phyloP scores from a whole-genome alignment of 2,888 invertebrate genomes.

The Keiferia lycopersicella region DNA sequence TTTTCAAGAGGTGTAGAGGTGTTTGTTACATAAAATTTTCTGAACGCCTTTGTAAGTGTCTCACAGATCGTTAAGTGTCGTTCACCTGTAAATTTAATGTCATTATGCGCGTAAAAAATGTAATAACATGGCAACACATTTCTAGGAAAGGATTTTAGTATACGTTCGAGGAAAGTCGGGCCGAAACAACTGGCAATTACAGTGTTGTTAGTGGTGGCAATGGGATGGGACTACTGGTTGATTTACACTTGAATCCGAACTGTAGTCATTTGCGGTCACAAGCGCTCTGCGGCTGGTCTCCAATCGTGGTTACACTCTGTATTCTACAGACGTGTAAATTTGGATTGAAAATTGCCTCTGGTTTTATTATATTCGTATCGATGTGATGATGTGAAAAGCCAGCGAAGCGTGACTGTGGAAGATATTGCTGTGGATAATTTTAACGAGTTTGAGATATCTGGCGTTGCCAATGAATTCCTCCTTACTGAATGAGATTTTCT shows the following conservation, averaged over 20 bases:
- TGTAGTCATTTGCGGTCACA: constrained; percentile 32
- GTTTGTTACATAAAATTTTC: constrained; percentile 12
- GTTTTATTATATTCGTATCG: constrained; percentile 12
- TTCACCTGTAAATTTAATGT: constrained; percentile 19
- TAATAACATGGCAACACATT: constrained; percentile 6
- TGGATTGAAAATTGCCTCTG: constrained; percentile 9
- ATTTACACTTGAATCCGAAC: constrained; percentile 42
- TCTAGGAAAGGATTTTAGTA: constrained; percentile 25
- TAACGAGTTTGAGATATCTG: neutral
- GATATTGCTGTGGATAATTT: neutral
- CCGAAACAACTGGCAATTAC: constrained; percentile 40
- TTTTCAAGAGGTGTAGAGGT: constrained; percentile 12
- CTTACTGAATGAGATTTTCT: neutral
- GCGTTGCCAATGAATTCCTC: neutral
- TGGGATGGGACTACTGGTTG: constrained; percentile 36
- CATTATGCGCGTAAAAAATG: constrained; percentile 9
- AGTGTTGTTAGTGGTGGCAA: constrained; percentile 40
- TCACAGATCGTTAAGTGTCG: constrained; percentile 14
- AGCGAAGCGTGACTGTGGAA: constrained; percentile 3
- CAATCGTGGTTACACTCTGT: constrained; percentile 25
- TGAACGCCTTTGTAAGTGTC: constrained; percentile 7
- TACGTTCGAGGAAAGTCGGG: constrained; percentile 32
- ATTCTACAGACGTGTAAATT: constrained; percentile 19
- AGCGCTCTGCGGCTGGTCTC: constrained; percentile 17
- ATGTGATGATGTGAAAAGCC: constrained; percentile 12